Base-by-base conservation (phyloP, 2,113 vertebrate genomes). In the Cinclus mexicanus region DNA sequence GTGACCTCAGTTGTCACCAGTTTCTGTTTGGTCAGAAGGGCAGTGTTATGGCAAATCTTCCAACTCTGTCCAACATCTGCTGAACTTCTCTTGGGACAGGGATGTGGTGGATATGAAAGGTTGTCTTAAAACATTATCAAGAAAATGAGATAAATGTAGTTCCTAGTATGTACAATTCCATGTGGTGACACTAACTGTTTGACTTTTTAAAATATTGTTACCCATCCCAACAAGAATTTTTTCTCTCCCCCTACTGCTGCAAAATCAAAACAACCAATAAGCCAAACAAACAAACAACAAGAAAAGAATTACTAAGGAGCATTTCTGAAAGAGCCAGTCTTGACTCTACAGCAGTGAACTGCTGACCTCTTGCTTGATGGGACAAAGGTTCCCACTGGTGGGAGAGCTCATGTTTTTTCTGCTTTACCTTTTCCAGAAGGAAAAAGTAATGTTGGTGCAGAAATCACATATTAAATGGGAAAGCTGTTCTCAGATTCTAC, bases 391-490 rank as follows among this genome's bases (percentile, higher is more conserved):
- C 42, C 74, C 65, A 61, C 60, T 83, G 37, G 50, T 13, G 42
- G 63, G 77, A 76, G 31, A 65, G 83, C 39, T 77, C 3, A 56
- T 93, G 41, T 90, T 95, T 97, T 95, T 85, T 89, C 82, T 95
- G 53, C 63, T 97, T 97, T 85, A 67, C 59, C 77, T 94, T 91
- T 25, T 70, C 31, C 67, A 56, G 67, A 84, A 55, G 35, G 56
- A 47, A 59, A 57, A 75, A 74, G 50, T 53, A 75, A 41, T 9
- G 26, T 10, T 64, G 26, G 17, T 37, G 33, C 14, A 75, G 57
- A 83, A 83, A 82, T 71, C 3, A 17, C 21, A n/a, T 24, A 42
- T 47, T 83, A 61, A 74, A 87, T 94, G 35, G 33, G 39, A 33
- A 97, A n/a, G 16, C 26, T 88, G 37, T 59, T 69, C 50, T 63